These are phyloP conservation scores for Gadus macrocephalus DNA, from an alignment of 2,113 vertebrate species.

Conservation along the genomic window DNA sequence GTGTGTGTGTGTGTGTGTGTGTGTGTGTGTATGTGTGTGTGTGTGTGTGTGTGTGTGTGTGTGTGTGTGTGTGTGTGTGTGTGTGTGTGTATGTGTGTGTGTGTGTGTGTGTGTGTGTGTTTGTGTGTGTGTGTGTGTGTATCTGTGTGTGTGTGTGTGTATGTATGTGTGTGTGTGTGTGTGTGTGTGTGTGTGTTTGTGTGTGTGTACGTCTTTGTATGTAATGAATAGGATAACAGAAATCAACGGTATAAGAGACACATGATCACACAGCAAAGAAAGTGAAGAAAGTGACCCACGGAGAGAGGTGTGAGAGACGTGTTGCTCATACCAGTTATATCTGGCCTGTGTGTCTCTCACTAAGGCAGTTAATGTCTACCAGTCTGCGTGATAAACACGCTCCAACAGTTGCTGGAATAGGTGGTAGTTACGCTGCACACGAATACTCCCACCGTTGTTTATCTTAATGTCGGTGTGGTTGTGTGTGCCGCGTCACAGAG, in stretches of 20 bases:
- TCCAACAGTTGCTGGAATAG: constrained; percentile 18
- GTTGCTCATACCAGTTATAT: no score
- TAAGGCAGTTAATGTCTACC: constrained; percentile 19
- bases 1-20: constrained; percentile 5
- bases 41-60: constrained; percentile 10
- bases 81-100: constrained; percentile 13
- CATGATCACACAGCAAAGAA: neutral
- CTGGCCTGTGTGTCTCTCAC: neutral
- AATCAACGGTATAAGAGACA: neutral
- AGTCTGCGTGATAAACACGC: constrained; percentile 3
- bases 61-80: constrained; percentile 8
- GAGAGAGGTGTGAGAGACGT: neutral
- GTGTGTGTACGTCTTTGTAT: constrained; percentile 5
- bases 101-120: constrained; percentile 8
- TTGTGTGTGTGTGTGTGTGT: constrained; percentile 11
- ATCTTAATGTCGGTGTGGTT: constrained; percentile 3
- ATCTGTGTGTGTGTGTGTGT: neutral
- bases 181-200: constrained; percentile 9
- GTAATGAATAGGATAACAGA: neutral
- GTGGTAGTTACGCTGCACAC: neutral
- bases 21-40: constrained; percentile 3
- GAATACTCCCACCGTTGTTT: neutral
- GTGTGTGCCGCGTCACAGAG: constrained; percentile 4
- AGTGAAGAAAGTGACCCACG: no score
- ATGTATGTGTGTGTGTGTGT: constrained; percentile 3